These are phyloP conservation scores for Hydropotes inermis DNA, from an alignment of 2,113 vertebrate genomes.

Conservation along the genomic window DNA sequence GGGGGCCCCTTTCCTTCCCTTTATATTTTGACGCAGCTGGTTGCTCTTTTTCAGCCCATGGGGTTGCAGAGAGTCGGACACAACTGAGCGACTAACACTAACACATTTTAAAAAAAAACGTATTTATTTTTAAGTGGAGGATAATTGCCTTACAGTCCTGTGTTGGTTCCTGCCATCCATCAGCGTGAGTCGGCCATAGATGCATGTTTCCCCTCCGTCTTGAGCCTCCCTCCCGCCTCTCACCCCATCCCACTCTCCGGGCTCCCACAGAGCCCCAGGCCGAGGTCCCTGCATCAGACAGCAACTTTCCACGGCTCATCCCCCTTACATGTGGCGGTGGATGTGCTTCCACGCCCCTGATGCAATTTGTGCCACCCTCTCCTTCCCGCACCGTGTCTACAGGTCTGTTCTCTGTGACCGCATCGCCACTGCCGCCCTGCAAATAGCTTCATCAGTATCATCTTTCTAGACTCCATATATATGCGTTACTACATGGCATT, in stretches of 20 bases:
- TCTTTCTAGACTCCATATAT: too few species aligned
- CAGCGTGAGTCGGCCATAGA: background rate
- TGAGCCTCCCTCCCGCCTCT: background rate
- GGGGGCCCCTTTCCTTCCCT: background rate
- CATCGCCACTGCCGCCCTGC: background rate
- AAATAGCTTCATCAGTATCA: background rate
- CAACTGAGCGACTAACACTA: background rate
- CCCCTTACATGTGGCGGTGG: fast-evolving
- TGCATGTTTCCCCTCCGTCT: background rate
- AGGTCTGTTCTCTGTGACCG: fast-evolving
- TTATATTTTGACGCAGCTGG: background rate
- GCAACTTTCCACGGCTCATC: background rate
- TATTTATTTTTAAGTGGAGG: background rate
- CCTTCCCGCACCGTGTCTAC: background rate
- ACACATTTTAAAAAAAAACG: fast-evolving
- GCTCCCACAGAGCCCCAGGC: fast-evolving
- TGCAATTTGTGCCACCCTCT: background rate
- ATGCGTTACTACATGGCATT: background rate
- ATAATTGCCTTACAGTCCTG: background rate
- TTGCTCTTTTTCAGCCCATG: background rate
- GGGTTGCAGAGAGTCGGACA: background rate
- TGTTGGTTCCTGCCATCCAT: background rate
- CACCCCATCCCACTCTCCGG: background rate
- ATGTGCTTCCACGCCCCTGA: background rate
- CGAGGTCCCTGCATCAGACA: fast-evolving